Evolutionary conservation across 2,888 invertebrate species (phyloP), one percentile per base, ranked within the genome.

Genomic region (Thymelicus sylvestris): DNA sequence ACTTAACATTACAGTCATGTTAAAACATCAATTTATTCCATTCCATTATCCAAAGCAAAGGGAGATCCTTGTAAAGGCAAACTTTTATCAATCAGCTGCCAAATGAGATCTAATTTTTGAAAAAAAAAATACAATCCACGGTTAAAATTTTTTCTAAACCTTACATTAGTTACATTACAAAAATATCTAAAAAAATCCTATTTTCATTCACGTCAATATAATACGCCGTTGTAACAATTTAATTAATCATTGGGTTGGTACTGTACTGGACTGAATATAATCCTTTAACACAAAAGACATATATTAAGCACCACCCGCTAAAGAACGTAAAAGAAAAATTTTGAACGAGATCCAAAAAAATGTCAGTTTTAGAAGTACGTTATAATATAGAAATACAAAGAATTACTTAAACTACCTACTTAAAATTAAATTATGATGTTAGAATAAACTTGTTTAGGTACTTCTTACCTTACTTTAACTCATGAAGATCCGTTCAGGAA

Each of bases 61-160:
- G 82, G 93, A 93, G 92, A 93, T 93, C 92, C 82, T 86, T 84
- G 79, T 74, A 77, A 84, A 89, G 90, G 87, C 90, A 86, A 80
- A 75, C 76, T 74, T 73, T 68, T 72, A 78, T 80, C 78, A 80
- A 80, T 75, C 78, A 74, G 77, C 74, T 82, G 86, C 89, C 89
- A 82, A 85, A 90, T 92, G 93, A 93, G 93, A 92, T 92, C 92
- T 88, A 86, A 84, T 87, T 89, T 88, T 91, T 89, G 87, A 88
- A 87, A 87, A 83, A 19, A 68, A 70, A 70, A 71, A 13, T 41
- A 60, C 60, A 60, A 85, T 85, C 82, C 78, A 86, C 86, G 81
- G 77, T 85, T 81, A 81, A 72, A 79, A 80, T 86, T 88, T 87
- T 19, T 86, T 86, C 88, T 88, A 88, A 86, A 82, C 76, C 83